A percentile compares a stretch with the other conserved stretches of the same genome.
Conservation (phyloP, 2,113 vertebrate species). For the Tychaedon coryphoeus region DNA sequence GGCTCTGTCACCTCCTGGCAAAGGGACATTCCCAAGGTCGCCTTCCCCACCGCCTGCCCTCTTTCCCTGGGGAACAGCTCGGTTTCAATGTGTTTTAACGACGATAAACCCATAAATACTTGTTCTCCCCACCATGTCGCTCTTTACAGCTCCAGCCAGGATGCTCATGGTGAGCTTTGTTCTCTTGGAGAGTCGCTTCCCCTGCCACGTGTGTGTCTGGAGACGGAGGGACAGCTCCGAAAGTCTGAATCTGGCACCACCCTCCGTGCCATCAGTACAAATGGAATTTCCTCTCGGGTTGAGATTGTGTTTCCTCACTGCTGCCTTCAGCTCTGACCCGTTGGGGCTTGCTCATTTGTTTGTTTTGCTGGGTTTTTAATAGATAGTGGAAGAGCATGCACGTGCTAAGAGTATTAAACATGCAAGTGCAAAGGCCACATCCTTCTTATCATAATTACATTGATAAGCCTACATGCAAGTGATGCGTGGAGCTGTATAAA, state of each 20-base stretch:
- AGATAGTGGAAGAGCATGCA: background rate
- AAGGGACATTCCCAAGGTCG: background rate
- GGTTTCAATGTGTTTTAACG: background rate
- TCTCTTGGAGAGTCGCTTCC: background rate
- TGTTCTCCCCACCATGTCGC: background rate
- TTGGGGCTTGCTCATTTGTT: background rate
- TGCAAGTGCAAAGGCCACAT: constrained; percentile 48
- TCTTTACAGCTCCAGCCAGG: background rate
- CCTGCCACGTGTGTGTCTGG: background rate
- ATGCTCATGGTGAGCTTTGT: background rate
- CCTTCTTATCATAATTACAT: background rate
- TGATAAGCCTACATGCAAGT: background rate
- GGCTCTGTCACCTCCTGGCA: background rate
- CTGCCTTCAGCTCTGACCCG: background rate
- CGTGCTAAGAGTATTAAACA: constrained; percentile 1
- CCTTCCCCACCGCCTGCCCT: background rate
- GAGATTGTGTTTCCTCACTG: background rate
- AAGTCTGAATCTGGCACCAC: background rate
- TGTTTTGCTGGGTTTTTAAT: background rate
- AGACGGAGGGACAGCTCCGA: background rate
- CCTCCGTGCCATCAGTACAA: background rate
- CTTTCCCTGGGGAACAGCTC: background rate
- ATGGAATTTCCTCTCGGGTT: background rate
- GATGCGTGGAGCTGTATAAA: constrained; percentile 16
- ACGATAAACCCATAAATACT: background rate